Percentiles rank a stretch among this genome's conserved stretches.
Conservation (phyloP, 2,113 vertebrate genomes). For the Pedetes capensis region DNA sequence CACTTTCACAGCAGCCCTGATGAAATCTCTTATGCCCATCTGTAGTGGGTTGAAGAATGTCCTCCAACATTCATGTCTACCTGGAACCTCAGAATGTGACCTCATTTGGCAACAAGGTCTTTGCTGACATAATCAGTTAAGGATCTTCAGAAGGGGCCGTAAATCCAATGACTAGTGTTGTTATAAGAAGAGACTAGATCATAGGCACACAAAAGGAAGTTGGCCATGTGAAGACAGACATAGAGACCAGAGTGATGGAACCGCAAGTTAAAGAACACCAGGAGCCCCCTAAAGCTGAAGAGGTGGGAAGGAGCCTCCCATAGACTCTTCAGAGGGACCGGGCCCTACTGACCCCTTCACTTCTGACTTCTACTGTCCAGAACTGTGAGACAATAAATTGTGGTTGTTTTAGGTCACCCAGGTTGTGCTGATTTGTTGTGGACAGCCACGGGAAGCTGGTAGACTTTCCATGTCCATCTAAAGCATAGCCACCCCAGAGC, state of each 20-base stretch:
- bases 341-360: not conserved
- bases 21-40: not conserved
- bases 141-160: not conserved
- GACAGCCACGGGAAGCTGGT: not conserved
- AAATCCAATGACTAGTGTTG: not conserved
- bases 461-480: not conserved
- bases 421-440: not conserved
- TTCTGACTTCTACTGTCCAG: not conserved
- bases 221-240: not conserved
- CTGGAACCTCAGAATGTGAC: not conserved
- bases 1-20: not conserved
- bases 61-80: not conserved
- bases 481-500: not conserved
- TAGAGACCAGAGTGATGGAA: not conserved
- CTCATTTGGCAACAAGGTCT: not conserved
- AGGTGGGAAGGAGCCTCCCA: not conserved
- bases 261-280: not conserved
- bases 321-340: not conserved
- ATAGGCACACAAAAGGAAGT: not conserved
- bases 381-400: not conserved
- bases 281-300: not conserved
- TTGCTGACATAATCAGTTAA: not conserved
- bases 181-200: not conserved
- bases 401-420: not conserved
- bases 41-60: not conserved